Base-by-base conservation (phyloP, 2,113 vertebrate genomes). In the Pollachius pollachius region DNA sequence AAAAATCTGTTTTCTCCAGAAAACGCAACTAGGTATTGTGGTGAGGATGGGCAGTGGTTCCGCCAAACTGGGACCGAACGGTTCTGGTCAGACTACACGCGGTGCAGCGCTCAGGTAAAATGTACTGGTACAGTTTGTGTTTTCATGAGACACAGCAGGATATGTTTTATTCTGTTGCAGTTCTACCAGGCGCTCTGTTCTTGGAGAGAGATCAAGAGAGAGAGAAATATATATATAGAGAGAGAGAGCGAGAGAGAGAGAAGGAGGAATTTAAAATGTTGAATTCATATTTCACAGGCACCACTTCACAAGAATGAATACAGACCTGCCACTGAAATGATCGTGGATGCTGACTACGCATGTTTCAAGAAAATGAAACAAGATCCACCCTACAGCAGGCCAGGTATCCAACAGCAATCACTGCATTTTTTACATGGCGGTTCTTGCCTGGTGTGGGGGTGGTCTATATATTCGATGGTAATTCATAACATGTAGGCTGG, bases 71-170 rank as follows among this genome's bases (percentile, higher is more conserved):
- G 95, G 67, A 97, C 91, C 81, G 98, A 99, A 80, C 89, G 94
- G 64, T 97, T 95, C 0, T 98, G 96, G 96, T 97, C 97, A 82
- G 96, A 99, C 92, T 99, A 99, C 34, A 96, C 95, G 5, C 86
- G 95, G 74, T 99, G 97, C 81, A 96, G 94, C 2, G 94, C 94
- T 59, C 41, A 48, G 41, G 41, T 48, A 48, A 48, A 2, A 9
- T 48, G 41, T 48, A 48, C 41, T 13, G 12, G 41, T 48, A 48
- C 41, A 48, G 41, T 34, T 34, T 4, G 30, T 34, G 30, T 34
- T 34, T 34, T 34, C 6, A 34, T 34, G 27, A 27, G 27, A 27
- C 27, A 3, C 30, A 34, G 30, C 30, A 34, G 30, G 30, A 34
- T 34, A 7, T 34, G 30, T 4, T 11, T 48, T 48, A 48, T 13